These are phyloP conservation scores for Halesus radiatus DNA, from an alignment of 1,140 invertebrate species.

Conservation along the genomic window DNA sequence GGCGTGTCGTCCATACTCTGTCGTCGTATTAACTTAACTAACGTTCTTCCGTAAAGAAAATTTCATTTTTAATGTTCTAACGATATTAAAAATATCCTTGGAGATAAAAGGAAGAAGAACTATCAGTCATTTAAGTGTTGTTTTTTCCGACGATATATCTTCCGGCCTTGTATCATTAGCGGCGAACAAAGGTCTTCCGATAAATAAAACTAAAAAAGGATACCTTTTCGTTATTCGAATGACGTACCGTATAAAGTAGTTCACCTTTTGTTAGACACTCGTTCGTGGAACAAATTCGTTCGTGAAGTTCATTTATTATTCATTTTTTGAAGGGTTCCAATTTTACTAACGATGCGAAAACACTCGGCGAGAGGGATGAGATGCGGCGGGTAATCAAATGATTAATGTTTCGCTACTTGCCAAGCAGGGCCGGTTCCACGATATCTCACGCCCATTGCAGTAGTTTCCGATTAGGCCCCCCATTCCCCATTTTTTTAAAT, in stretches of 20 bases:
- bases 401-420: too few species aligned
- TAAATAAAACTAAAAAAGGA: neutral
- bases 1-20: too few species aligned
- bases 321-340: slow-evolving; percentile 31
- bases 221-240: neutral
- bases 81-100: too few species aligned
- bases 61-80: too few species aligned
- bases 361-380: neutral
- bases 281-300: neutral
- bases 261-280: too few species aligned
- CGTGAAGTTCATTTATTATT: slow-evolving; percentile 21
- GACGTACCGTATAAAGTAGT: neutral
- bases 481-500: too few species aligned
- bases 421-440: too few species aligned
- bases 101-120: neutral
- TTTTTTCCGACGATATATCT: slow-evolving; percentile 4
- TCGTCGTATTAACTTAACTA: too few species aligned
- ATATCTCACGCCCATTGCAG: too few species aligned
- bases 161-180: slow-evolving; percentile 14
- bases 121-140: neutral
- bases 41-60: too few species aligned
- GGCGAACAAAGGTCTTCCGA: slow-evolving; percentile 13
- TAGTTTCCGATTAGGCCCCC: too few species aligned
- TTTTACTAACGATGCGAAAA: slow-evolving; percentile 41
- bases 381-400: too few species aligned